Evolutionary conservation across 2,113 vertebrate species (phyloP).

Genomic region (Nothocercus julius): DNA sequence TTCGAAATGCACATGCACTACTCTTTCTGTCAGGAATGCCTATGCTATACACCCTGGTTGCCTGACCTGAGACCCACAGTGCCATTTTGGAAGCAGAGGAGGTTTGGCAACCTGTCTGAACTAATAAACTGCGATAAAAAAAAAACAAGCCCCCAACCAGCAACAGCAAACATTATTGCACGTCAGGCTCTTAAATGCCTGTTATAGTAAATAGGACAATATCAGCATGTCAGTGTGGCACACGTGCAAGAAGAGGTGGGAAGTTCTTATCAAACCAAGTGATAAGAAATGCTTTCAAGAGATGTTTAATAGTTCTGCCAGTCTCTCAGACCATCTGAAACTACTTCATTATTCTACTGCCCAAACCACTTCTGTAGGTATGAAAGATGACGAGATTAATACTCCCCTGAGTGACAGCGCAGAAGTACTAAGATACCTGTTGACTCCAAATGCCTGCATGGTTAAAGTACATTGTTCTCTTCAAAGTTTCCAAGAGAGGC

Average conservation of each 20-base stretch:
- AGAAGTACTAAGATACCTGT: background rate
- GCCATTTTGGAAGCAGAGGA: background rate
- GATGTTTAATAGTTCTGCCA: background rate
- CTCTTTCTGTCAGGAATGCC: background rate
- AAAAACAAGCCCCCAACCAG: background rate
- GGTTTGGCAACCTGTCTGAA: background rate
- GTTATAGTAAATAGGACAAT: background rate
- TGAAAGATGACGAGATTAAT: background rate
- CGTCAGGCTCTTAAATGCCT: background rate
- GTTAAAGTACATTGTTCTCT: background rate
- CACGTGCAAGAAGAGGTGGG: fast-evolving
- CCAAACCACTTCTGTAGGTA: background rate
- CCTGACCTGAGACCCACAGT: background rate
- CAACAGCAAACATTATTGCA: background rate
- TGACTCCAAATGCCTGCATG: fast-evolving
- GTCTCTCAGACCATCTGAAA: background rate
- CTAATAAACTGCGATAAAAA: background rate
- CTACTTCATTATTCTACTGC: background rate
- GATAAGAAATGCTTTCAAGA: background rate
- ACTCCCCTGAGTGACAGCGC: background rate
- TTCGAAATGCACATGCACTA: background rate
- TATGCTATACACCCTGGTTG: background rate
- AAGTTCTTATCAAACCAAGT: background rate
- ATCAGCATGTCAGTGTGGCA: background rate
- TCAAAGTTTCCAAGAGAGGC: background rate